Conservation (phyloP, 35 echinoderm and acorn worm species). For the Heliocidaris tuberculata region DNA sequence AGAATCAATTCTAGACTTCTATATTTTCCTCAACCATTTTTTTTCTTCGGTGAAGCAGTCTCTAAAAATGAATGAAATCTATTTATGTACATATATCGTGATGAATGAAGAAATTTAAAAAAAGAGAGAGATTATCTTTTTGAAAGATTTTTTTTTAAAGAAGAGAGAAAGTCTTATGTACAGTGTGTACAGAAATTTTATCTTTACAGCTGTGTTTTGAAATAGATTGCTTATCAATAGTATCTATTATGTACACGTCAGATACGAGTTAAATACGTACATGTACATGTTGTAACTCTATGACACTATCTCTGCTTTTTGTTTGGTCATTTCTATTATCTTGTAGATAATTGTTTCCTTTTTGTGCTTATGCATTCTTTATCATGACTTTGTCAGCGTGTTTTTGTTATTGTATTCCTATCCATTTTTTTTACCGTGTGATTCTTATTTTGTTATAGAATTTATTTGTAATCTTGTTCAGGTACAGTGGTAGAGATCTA, state of each 20-base stretch:
- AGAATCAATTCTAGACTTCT: conserved; percentile 22
- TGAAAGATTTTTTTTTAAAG: conserved; percentile 27
- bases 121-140: conserved; percentile 17
- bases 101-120: conserved; percentile 2
- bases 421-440: not conserved
- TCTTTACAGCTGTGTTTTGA: conserved; percentile 7
- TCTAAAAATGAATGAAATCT: conserved; percentile 3
- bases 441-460: not conserved
- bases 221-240: not conserved
- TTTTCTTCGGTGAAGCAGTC: not conserved
- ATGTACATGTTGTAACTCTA: conserved; percentile 27
- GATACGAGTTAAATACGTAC: not conserved
- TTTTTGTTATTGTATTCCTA: not conserved
- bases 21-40: conserved; percentile 36
- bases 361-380: not conserved
- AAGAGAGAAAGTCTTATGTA: conserved; percentile 29
- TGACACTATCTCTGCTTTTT: conserved; percentile 5
- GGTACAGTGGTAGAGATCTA: not conserved
- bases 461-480: conserved; percentile 5
- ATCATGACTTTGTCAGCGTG: not conserved
- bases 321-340: conserved; percentile 8
- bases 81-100: conserved; percentile 42
- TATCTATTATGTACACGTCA: not conserved
- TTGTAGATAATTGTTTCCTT: conserved; percentile 27
- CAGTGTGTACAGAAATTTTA: conserved; percentile 30